phyloP scores from a whole-genome alignment of 2,888 invertebrate species.

The Eulithis prunata region DNA sequence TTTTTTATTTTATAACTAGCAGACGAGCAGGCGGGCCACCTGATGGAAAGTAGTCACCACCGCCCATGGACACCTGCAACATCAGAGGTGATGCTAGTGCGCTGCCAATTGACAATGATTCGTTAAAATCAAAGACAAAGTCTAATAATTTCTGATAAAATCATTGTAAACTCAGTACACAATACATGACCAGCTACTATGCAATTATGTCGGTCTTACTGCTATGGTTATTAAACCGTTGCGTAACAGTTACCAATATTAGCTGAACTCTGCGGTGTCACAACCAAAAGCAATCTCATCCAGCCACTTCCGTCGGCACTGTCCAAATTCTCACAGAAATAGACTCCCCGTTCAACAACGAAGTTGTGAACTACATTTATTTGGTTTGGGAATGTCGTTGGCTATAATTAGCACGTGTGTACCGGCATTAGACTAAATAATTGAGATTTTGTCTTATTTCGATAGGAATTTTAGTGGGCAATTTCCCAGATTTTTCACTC shows the following conservation, averaged over 20 bases:
- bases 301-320: conserved; percentile 33
- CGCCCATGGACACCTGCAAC: too few species aligned
- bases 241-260: too few species aligned
- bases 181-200: too few species aligned
- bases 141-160: too few species aligned
- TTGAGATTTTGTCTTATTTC: conserved; percentile 2
- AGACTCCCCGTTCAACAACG: conserved; percentile 30
- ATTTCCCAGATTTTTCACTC: neutral
- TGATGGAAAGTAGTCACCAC: too few species aligned
- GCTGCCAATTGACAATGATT: conserved; percentile 15
- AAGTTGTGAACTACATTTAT: conserved; percentile 42
- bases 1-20: too few species aligned
- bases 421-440: conserved; percentile 7
- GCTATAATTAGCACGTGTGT: conserved; percentile 30
- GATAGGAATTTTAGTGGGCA: neutral
- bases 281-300: conserved; percentile 23
- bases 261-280: neutral
- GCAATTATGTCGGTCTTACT: too few species aligned
- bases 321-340: conserved; percentile 32
- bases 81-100: too few species aligned
- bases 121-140: too few species aligned
- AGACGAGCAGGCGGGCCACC: too few species aligned
- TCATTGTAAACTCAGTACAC: too few species aligned
- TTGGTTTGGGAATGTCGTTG: conserved; percentile 38
- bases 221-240: too few species aligned